Evolutionary conservation across 1,140 invertebrate genomes (phyloP).

Genomic region (Panonychus citri): DNA sequence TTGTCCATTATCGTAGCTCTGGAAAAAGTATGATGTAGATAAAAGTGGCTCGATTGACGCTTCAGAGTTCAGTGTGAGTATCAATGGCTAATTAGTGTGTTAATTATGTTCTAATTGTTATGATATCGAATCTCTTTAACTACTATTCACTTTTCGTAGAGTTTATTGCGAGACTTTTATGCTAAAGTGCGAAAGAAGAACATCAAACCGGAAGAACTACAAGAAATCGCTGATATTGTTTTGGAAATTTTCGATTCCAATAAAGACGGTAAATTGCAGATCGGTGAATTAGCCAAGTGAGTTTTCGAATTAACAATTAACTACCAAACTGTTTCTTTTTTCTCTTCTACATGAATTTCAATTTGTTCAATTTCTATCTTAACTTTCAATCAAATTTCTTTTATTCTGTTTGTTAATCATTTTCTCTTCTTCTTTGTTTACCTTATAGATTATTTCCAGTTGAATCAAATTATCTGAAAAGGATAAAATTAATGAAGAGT

Average conservation of each 20-base stretch:
- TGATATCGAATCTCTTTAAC: background rate
- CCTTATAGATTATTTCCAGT: background rate
- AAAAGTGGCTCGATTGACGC: background rate
- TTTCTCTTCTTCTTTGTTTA: no score
- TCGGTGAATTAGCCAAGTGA: background rate
- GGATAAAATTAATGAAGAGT: background rate
- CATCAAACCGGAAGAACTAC: background rate
- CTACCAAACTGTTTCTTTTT: no score
- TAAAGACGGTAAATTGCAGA: background rate
- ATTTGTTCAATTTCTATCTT: background rate
- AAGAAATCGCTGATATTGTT: background rate
- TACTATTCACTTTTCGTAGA: background rate
- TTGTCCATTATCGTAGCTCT: no score
- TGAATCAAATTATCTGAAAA: background rate
- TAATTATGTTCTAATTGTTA: background rate
- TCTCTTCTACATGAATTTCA: no score
- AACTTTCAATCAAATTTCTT: no score
- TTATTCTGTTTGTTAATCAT: no score
- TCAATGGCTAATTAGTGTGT: background rate
- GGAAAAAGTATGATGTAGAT: conserved; percentile 1
- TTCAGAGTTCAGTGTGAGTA: background rate
- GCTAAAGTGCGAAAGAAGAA: background rate
- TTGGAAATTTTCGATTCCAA: background rate
- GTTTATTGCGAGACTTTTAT: background rate
- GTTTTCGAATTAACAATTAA: background rate